These are phyloP conservation scores for Prunella himalayana DNA, from an alignment of 2,113 vertebrate genomes.

Conservation along the genomic window DNA sequence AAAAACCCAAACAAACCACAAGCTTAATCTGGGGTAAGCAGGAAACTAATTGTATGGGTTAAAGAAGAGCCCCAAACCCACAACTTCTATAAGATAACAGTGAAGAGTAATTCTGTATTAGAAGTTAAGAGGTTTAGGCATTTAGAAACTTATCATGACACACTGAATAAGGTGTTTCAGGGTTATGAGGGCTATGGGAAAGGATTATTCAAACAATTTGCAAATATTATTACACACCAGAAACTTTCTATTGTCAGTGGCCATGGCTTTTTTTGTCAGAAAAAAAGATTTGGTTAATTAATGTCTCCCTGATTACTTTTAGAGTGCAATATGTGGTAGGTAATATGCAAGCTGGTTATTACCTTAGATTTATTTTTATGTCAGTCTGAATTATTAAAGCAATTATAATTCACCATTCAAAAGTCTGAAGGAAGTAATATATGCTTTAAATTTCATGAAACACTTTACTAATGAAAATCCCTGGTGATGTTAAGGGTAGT, in stretches of 20 bases:
- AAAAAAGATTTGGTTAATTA: slow-evolving; percentile 14
- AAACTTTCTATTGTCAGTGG: background rate
- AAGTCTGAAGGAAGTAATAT: slow-evolving; percentile 14
- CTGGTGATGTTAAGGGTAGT: background rate
- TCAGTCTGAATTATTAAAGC: slow-evolving; percentile 46
- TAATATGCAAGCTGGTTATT: slow-evolving; percentile 25
- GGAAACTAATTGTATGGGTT: background rate
- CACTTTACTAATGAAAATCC: slow-evolving; percentile 9
- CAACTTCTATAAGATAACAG: background rate
- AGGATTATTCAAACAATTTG: background rate
- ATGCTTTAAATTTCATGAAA: slow-evolving; percentile 26
- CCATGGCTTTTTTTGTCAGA: background rate
- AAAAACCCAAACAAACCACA: background rate
- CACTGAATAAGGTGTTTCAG: background rate
- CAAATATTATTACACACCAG: background rate
- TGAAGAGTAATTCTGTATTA: background rate
- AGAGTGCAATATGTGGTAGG: slow-evolving; percentile 35
- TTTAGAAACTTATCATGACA: background rate
- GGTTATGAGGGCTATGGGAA: background rate
- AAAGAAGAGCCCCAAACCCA: background rate
- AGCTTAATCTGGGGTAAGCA: background rate
- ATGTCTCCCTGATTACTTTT: slow-evolving; percentile 13
- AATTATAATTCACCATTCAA: slow-evolving; percentile 37
- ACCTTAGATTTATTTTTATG: slow-evolving; percentile 30
- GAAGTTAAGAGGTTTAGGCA: background rate